Evolutionary conservation across 2,888 invertebrate species (phyloP).

Genomic region (Rhingia campestris): DNA sequence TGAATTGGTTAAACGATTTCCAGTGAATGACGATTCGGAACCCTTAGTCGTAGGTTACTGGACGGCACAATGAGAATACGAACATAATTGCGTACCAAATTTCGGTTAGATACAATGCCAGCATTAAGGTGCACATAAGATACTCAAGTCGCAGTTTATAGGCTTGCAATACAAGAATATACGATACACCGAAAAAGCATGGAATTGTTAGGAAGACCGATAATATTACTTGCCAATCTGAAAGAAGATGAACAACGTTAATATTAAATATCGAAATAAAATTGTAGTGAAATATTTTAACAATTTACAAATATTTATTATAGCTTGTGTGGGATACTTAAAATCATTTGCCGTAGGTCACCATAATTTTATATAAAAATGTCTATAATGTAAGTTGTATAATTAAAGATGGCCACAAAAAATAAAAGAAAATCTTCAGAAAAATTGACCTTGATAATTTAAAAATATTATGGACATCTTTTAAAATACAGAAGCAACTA

Average conservation of each 20-base stretch:
- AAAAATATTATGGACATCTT: too few species aligned
- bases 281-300: background rate
- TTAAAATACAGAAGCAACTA: too few species aligned
- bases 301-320: background rate
- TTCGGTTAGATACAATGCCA: constrained; percentile 89
- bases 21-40: constrained; percentile 22
- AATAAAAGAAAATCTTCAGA: too few species aligned
- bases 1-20: constrained; percentile 49
- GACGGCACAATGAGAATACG: constrained; percentile 85
- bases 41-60: constrained; percentile 83
- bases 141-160: constrained; percentile 94
- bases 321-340: too few species aligned
- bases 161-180: constrained; percentile 94
- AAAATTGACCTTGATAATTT: too few species aligned
- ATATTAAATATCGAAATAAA: background rate
- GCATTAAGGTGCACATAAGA: constrained; percentile 92
- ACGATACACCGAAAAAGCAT: constrained; percentile 91
- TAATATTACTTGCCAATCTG: constrained; percentile 90
- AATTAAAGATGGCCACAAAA: too few species aligned
- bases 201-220: constrained; percentile 93
- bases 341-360: too few species aligned
- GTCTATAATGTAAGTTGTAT: too few species aligned
- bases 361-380: too few species aligned
- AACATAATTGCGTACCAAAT: constrained; percentile 86
- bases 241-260: constrained; percentile 77